Base-by-base conservation (phyloP, 2,888 invertebrate species). In the Standfussiana lucernea region DNA sequence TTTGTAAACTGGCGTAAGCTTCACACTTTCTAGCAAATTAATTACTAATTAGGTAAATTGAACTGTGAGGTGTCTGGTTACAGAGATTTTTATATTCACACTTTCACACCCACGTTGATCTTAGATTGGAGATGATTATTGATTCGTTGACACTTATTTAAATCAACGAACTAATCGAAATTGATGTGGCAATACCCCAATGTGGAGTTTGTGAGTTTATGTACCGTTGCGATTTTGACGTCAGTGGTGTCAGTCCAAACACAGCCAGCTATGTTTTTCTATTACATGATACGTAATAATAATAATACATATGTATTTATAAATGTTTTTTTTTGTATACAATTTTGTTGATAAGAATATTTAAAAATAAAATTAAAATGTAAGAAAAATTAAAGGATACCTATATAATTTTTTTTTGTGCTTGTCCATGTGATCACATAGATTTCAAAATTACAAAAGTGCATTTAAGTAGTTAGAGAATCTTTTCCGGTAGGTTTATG, bases 1-100 rank as follows among this genome's bases (percentile, higher is more conserved):
- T 81, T 53, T 69, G 56, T 85, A 72, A 77, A 77, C 47, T 71
- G 80, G 82, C 53, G 56, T 69, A 65, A 70, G 50, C 42, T 80
- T 82, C 70, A 85, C 81, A 85, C 79, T 75, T 70, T 79, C 53
- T 61, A 59, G 71, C 32, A 47, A 42, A 8, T 59, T 80, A 50
- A 66, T 78, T 40, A 81, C 62, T 84, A 86, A 88, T 84, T 84
- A 82, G 67, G 65, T 69, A 68, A 80, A 84, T 76, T 76, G n/a
- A 68, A 67, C 56, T 65, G n/a, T 65, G 40, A 77, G 53, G 77
- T 78, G 72, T 82, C 67, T 62, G 76, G 75, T 86, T 75, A 82
- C 68, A 64, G 61, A 24, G 68, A 66, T 67, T 78, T 79, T 78
- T 72, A 79, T 66, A 62, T 74, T 68, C 21, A 67, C 42, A 70